These are phyloP conservation scores for Miichthys miiuy DNA, from an alignment of 2,797 vertebrate genomes.

Conservation along the genomic window DNA sequence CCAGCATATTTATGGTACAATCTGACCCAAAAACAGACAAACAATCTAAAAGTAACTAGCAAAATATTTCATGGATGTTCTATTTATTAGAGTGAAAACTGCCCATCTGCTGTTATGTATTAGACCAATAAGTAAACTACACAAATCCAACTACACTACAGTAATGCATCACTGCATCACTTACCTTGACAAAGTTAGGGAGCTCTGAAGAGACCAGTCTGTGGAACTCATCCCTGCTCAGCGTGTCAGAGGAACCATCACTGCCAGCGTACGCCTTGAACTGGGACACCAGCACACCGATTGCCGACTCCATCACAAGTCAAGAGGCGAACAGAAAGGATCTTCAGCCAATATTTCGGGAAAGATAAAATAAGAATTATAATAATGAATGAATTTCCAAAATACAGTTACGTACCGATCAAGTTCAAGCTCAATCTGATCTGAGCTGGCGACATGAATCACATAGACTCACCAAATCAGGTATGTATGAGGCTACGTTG, in stretches of 20 bases:
- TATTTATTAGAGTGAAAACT: background rate
- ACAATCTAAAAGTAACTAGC: background rate
- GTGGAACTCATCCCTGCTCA: constrained; percentile 80
- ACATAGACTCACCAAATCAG: constrained; percentile 30
- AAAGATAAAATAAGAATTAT: background rate
- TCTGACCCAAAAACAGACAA: background rate
- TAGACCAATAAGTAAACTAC: no score
- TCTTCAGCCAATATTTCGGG: background rate
- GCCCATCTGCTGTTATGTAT: background rate
- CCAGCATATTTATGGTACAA: background rate
- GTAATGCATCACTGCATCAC: background rate
- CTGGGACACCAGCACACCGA: constrained; percentile 77
- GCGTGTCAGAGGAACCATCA: constrained; percentile 74
- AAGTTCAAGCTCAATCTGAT: background rate
- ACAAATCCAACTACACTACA: constrained; percentile 6
- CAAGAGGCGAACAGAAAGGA: background rate
- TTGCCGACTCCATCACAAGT: constrained; percentile 75
- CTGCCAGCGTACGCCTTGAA: constrained; percentile 77
- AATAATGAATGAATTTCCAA: background rate
- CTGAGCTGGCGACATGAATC: background rate
- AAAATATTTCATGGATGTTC: background rate
- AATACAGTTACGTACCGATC: background rate
- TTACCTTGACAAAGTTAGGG: constrained; percentile 77
- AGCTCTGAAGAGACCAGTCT: constrained; percentile 76
- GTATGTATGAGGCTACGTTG: background rate